Base-by-base conservation (phyloP, 2,888 invertebrate genomes). In the Dioctria linearis region DNA sequence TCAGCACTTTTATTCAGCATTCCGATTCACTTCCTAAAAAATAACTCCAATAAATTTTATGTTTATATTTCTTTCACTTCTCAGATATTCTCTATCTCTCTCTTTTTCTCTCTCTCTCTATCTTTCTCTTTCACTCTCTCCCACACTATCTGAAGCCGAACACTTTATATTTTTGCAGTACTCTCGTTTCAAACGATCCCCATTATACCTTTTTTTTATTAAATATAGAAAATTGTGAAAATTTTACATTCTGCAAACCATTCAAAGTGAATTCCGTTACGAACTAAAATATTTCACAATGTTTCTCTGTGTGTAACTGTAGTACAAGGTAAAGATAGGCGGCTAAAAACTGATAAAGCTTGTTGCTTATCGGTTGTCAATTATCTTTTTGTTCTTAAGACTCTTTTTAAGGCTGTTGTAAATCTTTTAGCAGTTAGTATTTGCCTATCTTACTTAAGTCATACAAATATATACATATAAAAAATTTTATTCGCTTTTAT, bases 371-470 rank as follows among this genome's bases (percentile, higher is more conserved):
- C 73, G 25, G n/a, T n/a, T 59, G 61, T 42, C n/a, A 42, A 73
- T 57, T 73, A 73, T 73, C 73, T 73, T 42, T 13, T 54, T 73
- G 54, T 11, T 39, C 73, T 57, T 73, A 73, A 73, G 73, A 59
- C 57, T 42, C 6, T 51, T 51, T 73, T 57, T 42, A 73, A 39
- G 51, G 13, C 42, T 73, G 42, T 54, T 73, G 40, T 69, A 69
- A 69, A 69, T 69, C 51, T 69, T 37, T 11, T 54, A 11, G 3
- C 49, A 46, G 54, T 8, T 54, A 54, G 11, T 4, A 54, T 11
- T 54, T 54, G 6, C 54, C 11, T 6, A 54, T 54, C 25, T 25
- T 25, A 25, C 25, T 25, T 25, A 25, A 25, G 25, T 25, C 25
- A 25, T 25, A 25, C 25, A 25, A 25, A 25, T 25, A 25, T 25